Base-by-base conservation (phyloP, 2,888 invertebrate genomes). In the Ypsolopha sequella region DNA sequence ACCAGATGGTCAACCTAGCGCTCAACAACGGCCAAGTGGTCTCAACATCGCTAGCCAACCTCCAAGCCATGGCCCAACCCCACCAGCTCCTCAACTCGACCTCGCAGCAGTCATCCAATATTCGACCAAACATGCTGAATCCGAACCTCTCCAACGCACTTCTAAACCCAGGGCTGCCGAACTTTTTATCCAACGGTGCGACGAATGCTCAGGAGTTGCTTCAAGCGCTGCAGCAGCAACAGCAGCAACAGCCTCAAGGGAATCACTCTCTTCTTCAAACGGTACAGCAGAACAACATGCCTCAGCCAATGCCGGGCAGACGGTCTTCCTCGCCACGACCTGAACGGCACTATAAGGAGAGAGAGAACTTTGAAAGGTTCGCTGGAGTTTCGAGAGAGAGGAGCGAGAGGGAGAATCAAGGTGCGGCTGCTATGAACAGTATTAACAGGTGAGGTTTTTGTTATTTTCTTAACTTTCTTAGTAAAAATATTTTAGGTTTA, bases 21-120 rank as follows among this genome's bases (percentile, higher is more conserved):
- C 88, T 95, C 57, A 93, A 92, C 76, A 95, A 94, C 75, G 95
- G 95, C 36, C 95, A 95, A 84, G 93, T 95, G 44, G 92, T 95
- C 24, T 93, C 94, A 36, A 95, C 95, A 34, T 94, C 95, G 7
- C 78, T 95, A 55, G 93, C 93, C 59, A 94, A 93, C 73, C 88
- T 93, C 54, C 92, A 93, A 77, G 91, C 92, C 52, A 91, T 93
- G 89, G 91, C 92, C 35, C 92, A 92, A 68, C 91, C 91, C 6
- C 92, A 92, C 71, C 90, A 91, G 63, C 84, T 91, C 54, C 77
- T 90, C 54, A 89, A 88, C 65, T 87, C 89, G 57, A 90, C 91
- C 54, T 89, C 90, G 56, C 84, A 89, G 55, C 84, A 81, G 54
- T 63, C 70, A 33, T 58, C 76, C 52, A 84, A 77, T 66, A 82